These are phyloP conservation scores for Lanius ludovicianus DNA, from an alignment of 2,113 vertebrate species.

Conservation along the genomic window DNA sequence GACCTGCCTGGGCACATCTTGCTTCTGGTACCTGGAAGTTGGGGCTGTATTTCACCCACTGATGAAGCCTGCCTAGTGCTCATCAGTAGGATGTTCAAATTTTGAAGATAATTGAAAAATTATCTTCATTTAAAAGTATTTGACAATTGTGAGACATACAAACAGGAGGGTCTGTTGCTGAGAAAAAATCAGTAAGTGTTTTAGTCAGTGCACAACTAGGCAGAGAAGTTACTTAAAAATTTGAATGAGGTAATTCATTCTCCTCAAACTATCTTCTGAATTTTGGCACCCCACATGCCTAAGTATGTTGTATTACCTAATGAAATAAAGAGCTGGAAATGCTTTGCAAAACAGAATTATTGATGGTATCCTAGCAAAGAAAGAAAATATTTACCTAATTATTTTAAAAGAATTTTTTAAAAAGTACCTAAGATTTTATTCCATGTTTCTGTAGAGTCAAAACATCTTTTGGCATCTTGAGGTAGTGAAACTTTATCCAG, in stretches of 20 bases:
- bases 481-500: neutral
- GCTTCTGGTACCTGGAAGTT: neutral
- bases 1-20: neutral
- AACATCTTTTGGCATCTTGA: neutral
- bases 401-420: neutral
- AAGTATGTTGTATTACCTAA: neutral
- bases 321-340: neutral
- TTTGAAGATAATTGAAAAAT: neutral
- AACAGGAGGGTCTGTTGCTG: neutral
- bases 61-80: neutral
- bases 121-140: neutral
- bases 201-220: neutral
- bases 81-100: neutral
- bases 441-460: neutral
- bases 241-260: neutral
- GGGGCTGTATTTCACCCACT: neutral
- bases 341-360: neutral
- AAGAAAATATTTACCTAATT: neutral
- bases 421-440: neutral
- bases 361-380: neutral
- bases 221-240: neutral
- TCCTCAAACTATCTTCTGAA: neutral
- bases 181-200: neutral
- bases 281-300: neutral
- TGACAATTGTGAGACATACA: neutral